Percentiles rank a stretch among this genome's conserved stretches.
phyloP scores from a whole-genome alignment of 1,140 invertebrate genomes.

The Panagrolaimus sp. region DNA sequence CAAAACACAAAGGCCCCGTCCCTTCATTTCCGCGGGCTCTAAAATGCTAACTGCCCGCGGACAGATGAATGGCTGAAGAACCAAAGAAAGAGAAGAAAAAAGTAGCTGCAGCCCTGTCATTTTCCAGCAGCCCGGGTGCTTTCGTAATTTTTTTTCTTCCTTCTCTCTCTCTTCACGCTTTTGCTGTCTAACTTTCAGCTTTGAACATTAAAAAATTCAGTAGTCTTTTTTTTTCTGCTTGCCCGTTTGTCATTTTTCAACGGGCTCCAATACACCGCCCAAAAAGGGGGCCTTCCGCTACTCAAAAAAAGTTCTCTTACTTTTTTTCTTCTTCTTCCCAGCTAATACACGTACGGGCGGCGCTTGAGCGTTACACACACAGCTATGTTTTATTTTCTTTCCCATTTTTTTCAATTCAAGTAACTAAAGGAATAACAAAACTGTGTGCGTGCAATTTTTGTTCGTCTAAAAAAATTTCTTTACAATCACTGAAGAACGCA shows the following conservation, averaged over 20 bases:
- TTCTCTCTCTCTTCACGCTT: neutral
- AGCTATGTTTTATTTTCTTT: neutral
- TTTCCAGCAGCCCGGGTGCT: neutral
- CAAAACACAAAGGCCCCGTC: too few relatives aligned
- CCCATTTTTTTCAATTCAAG: neutral
- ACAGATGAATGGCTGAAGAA: too few relatives aligned
- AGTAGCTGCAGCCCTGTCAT: neutral
- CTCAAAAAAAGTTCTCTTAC: neutral
- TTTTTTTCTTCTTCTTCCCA: neutral
- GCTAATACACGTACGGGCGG: slow-evolving; percentile 2
- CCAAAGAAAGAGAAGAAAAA: neutral
- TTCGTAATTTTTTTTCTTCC: slow-evolving; percentile 3
- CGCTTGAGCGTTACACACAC: neutral
- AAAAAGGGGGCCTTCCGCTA: neutral
- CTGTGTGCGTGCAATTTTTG: neutral
- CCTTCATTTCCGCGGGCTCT: too few relatives aligned
- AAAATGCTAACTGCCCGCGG: too few relatives aligned
- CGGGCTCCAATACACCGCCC: neutral
- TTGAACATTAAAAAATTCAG: neutral
- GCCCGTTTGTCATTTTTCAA: neutral
- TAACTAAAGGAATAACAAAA: neutral
- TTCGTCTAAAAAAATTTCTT: slow-evolving; percentile 11
- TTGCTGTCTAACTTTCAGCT: too few relatives aligned
- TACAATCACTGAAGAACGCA: slow-evolving; percentile 9
- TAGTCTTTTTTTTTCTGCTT: slow-evolving; percentile 2